Percentiles rank a stretch among this genome's conserved stretches.
phyloP scores from a whole-genome alignment of 2,888 invertebrate species.

The Xanthorhoe spadicearia region DNA sequence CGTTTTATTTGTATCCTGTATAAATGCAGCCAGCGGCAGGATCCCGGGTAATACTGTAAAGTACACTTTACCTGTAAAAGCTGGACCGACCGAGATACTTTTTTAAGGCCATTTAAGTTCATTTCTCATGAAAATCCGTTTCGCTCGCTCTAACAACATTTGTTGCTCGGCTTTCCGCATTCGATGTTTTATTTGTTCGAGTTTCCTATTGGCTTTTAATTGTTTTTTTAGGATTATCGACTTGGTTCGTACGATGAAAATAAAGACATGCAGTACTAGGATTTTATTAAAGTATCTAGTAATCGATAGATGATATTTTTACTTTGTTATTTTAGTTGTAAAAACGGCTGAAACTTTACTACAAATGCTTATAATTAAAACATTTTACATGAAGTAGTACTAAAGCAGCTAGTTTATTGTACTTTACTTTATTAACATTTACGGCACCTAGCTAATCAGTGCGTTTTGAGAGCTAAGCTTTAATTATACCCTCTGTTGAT shows the following conservation, averaged over 20 bases:
- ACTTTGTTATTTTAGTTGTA: too few species aligned
- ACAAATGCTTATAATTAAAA: not conserved
- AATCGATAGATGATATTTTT: too few species aligned
- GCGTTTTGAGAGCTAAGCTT: not conserved
- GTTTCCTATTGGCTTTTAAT: conserved; percentile 2
- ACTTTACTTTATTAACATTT: not conserved
- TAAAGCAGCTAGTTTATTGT: not conserved
- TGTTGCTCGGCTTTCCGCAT: conserved; percentile 31
- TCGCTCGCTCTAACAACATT: conserved; percentile 35
- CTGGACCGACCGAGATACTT: conserved; percentile 46
- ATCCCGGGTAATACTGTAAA: conserved; percentile 61
- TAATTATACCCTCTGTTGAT: conserved; percentile 13
- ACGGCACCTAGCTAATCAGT: not conserved
- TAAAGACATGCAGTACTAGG: not conserved
- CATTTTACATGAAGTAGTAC: not conserved
- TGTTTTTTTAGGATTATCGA: not conserved
- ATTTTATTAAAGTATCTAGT: too few species aligned
- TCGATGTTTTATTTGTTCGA: conserved; percentile 23
- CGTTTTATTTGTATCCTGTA: conserved; percentile 61
- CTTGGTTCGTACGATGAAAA: not conserved
- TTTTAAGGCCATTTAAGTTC: conserved; percentile 48
- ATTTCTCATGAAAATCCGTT: conserved; percentile 46
- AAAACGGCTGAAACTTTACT: too few species aligned
- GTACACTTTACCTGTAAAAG: conserved; percentile 57
- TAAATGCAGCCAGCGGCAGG: conserved; percentile 58